These are phyloP conservation scores for Herminia tarsipennalis DNA, from an alignment of 2,888 invertebrate species.

Conservation along the genomic window DNA sequence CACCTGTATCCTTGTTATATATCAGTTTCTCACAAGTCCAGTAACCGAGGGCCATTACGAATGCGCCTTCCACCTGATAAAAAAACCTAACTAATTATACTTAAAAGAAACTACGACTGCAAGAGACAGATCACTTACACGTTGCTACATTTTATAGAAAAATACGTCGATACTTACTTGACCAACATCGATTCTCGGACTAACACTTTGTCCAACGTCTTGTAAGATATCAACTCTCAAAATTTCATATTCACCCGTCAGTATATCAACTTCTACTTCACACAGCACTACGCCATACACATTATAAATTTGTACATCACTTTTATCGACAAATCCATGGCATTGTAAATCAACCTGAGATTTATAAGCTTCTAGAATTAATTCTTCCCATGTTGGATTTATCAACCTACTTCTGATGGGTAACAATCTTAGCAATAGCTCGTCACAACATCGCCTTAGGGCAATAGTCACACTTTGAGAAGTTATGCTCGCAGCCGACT, in stretches of 20 bases:
- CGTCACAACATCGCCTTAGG: constrained; percentile 47
- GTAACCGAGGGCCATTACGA: constrained; percentile 90
- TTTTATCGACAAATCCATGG: constrained; percentile 87
- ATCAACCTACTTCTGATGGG: constrained; percentile 76
- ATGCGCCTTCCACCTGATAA: constrained; percentile 92
- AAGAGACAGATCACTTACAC: too few relatives aligned
- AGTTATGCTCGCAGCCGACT: constrained; percentile 28
- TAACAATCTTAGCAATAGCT: constrained; percentile 50
- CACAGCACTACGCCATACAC: constrained; percentile 22
- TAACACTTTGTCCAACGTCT: constrained; percentile 89
- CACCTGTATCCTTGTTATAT: constrained; percentile 88
- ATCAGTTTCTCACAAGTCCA: constrained; percentile 90
- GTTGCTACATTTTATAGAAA: too few relatives aligned
- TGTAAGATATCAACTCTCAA: constrained; percentile 88
- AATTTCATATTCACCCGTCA: constrained; percentile 88
- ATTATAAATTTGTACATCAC: constrained; percentile 12
- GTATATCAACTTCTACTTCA: too few relatives aligned
- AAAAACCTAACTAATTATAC: too few relatives aligned
- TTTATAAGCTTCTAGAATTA: constrained; percentile 82
- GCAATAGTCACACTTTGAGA: constrained; percentile 69
- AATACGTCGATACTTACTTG: too few relatives aligned
- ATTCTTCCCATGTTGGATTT: constrained; percentile 82
- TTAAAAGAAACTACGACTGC: too few relatives aligned
- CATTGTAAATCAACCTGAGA: constrained; percentile 82
- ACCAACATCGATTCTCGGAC: constrained; percentile 86